Evolutionary conservation across 2,888 invertebrate species (phyloP).

Genomic region (Oxyteleia sp.): DNA sequence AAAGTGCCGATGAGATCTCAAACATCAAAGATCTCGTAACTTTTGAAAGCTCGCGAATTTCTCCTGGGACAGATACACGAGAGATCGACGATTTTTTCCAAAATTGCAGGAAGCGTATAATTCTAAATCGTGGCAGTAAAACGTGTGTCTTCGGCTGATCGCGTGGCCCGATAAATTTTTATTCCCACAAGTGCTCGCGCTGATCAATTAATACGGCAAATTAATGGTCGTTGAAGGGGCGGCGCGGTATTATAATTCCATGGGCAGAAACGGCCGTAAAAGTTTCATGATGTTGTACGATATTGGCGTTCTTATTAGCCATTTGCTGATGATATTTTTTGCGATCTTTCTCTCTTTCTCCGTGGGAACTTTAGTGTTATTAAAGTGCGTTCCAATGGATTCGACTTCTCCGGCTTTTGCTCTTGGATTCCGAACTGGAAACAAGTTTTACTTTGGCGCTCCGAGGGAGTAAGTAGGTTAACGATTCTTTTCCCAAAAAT

Average conservation of each 20-base stretch:
- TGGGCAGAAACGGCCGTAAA: not conserved
- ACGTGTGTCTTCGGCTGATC: conserved; percentile 5
- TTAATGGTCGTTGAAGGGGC: conserved; percentile 6
- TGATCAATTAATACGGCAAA: not conserved
- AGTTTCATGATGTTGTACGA: conserved; percentile 10
- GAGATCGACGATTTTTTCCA: conserved; percentile 60
- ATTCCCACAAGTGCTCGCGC: not conserved
- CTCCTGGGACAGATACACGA: conserved; percentile 53
- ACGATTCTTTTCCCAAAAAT: conserved; percentile 27
- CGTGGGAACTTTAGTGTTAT: conserved; percentile 15
- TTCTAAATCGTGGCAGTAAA: conserved; percentile 43
- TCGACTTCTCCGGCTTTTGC: conserved; percentile 10
- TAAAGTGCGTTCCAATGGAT: conserved; percentile 11
- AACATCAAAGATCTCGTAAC: conserved; percentile 69
- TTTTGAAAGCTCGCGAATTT: conserved; percentile 64
- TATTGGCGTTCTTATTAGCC: conserved; percentile 7
- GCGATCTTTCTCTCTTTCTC: not conserved
- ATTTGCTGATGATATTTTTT: conserved; percentile 12
- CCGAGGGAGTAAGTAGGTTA: conserved; percentile 27
- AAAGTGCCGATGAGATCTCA: conserved; percentile 60
- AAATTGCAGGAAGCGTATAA: conserved; percentile 43
- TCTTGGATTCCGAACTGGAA: conserved; percentile 12
- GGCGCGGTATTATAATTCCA: not conserved
- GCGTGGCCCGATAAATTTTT: conserved; percentile 6
- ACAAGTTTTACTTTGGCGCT: conserved; percentile 22